Evolutionary conservation across 2,888 invertebrate species (phyloP).

Genomic region (Phengaris arion): DNA sequence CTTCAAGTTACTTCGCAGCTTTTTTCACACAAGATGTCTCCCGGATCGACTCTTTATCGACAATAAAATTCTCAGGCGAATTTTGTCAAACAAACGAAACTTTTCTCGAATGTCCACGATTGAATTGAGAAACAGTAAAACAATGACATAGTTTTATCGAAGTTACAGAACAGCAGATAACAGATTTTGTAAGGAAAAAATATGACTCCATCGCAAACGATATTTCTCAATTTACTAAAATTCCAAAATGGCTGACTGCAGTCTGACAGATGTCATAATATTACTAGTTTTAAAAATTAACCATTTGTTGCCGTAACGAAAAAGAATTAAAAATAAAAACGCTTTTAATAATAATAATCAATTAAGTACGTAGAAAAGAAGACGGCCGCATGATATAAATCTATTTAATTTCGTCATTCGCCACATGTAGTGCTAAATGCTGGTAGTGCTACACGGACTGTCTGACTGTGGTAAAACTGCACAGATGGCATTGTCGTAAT

Average conservation of each 20-base stretch:
- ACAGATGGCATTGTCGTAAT: too few species aligned
- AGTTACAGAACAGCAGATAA: conserved; percentile 70
- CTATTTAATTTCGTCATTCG: too few species aligned
- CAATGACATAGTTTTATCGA: conserved; percentile 77
- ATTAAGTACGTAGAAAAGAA: too few species aligned
- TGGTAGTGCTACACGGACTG: too few species aligned
- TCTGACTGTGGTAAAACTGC: too few species aligned
- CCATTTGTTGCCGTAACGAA: neutral
- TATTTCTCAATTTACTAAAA: conserved; percentile 71
- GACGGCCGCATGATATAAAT: too few species aligned
- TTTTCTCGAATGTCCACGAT: conserved; percentile 73
- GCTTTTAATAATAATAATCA: too few species aligned
- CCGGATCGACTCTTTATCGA: conserved; percentile 71
- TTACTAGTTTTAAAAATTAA: conserved; percentile 44
- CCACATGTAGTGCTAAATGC: too few species aligned
- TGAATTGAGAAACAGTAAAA: conserved; percentile 67
- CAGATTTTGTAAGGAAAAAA: conserved; percentile 74
- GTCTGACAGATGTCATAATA: conserved; percentile 39
- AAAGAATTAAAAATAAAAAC: neutral
- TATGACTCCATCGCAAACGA: conserved; percentile 79
- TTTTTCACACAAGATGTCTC: conserved; percentile 79
- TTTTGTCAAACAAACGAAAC: conserved; percentile 74
- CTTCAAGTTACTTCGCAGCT: conserved; percentile 63
- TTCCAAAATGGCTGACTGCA: conserved; percentile 62
- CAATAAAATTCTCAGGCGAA: conserved; percentile 59